Base-by-base conservation (phyloP, 2,797 vertebrate species). In the Threskiornis aethiopicus region DNA sequence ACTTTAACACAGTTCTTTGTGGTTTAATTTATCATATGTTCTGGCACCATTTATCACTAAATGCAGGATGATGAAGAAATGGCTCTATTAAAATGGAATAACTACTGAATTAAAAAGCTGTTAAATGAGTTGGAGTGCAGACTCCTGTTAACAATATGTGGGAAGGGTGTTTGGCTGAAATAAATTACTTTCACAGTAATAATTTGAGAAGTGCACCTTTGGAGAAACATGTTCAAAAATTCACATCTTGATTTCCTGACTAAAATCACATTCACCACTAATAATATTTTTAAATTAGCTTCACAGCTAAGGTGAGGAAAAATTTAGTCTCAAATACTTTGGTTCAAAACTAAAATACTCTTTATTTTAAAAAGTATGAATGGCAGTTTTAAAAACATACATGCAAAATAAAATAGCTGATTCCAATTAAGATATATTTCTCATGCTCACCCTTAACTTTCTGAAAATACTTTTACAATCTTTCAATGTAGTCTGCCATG, bases 1-100 rank as follows among this genome's bases (percentile, higher is more conserved):
- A 98, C 96, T 98, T 97, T 97, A 97, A 96, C 97, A 93, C 88
- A 82, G 94, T 98, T 96, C 96, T 98, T 98, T 98, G 95, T 97
- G 93, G 94, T 97, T 98, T 98, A 98, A 98, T 98, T 98, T 98
- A 98, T 98, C 97, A 98, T 98, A 97, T 97, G 97, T 98, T 98
- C 98, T 97, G 97, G 98, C 97, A 98, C 98, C 98, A 98, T 98
- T 98, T 98, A 98, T 98, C 97, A 98, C 98, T 98, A 98, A 98
- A 98, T 97, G 97, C 98, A 98, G 97, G 98, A 98, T 98, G 97
- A 98, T 98, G 98, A 98, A 98, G 98, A 98, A 98, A 98, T 96
- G 96, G 97, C 96, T 98, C 98, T 98, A 98, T 98, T 98, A 98
- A 98, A 98, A 98, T 93, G 92, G 95, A 98, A 98, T 98, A 98